phyloP scores from a whole-genome alignment of 2,888 invertebrate genomes.

The Rhynchonema sp. region DNA sequence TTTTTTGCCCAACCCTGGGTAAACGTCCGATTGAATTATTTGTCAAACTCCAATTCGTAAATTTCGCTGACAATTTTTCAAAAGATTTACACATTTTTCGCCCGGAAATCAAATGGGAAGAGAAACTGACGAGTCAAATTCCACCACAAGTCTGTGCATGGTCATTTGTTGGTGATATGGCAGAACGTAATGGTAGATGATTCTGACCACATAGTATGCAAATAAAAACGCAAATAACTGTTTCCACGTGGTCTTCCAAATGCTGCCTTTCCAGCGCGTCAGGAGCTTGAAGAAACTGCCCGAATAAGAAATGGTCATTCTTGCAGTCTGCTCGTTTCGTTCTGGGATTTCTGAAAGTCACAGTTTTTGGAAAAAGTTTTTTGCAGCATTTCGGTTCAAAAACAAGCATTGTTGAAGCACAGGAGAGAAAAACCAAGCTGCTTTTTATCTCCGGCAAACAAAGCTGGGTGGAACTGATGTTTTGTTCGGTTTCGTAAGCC shows the following conservation, averaged over 20 bases:
- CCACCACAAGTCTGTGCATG: neutral
- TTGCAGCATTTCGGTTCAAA: too few species aligned
- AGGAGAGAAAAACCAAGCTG: too few species aligned
- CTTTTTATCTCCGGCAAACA: too few species aligned
- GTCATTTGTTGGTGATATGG: neutral
- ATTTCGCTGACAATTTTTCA: neutral
- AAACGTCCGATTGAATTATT: neutral
- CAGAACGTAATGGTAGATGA: neutral
- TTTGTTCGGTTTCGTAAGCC: too few species aligned
- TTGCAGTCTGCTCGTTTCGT: conserved; percentile 37
- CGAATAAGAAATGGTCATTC: conserved; percentile 23
- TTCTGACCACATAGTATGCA: neutral
- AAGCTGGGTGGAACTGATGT: too few species aligned
- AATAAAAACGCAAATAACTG: neutral
- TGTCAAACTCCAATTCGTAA: neutral
- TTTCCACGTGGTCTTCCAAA: conserved; percentile 4
- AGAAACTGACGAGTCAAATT: neutral
- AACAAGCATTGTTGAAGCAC: too few species aligned
- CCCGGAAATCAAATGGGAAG: too few species aligned
- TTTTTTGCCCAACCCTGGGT: neutral
- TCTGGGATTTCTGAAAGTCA: neutral
- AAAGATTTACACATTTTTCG: too few species aligned
- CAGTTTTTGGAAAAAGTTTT: too few species aligned
- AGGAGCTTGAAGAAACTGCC: neutral
- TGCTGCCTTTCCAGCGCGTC: conserved; percentile 4